Percentiles rank a stretch among this genome's conserved stretches.
These are phyloP conservation scores for Agonum fuliginosum DNA, from an alignment of 2,888 invertebrate genomes.

Conservation along the genomic window DNA sequence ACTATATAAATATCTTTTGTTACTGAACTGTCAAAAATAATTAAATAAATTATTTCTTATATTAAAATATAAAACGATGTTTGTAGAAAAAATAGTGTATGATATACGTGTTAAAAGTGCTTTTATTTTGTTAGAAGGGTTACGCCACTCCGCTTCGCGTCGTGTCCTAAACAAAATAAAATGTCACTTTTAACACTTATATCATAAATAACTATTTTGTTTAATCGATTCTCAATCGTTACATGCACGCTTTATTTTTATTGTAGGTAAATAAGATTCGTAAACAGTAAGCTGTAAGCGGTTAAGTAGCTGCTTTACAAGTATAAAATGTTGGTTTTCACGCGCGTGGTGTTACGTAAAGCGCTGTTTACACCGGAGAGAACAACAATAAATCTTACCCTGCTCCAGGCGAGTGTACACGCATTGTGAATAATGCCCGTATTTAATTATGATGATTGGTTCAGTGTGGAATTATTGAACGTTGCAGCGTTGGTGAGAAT, in stretches of 20 bases:
- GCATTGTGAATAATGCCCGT: constrained; percentile 46
- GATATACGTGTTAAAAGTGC: no score
- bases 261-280: not conserved
- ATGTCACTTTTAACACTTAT: no score
- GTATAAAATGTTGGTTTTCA: constrained; percentile 27
- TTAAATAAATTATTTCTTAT: no score
- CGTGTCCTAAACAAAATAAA: no score
- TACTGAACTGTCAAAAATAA: no score
- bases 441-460: constrained; percentile 47
- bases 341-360: constrained; percentile 31
- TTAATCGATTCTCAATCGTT: not conserved
- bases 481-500: no score
- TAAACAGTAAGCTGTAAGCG: not conserved
- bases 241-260: not conserved
- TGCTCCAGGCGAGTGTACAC: constrained; percentile 36
- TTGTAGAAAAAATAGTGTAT: no score
- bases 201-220: no score
- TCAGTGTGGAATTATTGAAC: not conserved
- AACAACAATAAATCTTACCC: constrained; percentile 44
- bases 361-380: constrained; percentile 31
- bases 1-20: no score
- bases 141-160: no score
- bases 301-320: constrained; percentile 34
- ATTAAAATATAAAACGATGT: no score
- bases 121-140: no score